Conservation (phyloP, 2,888 invertebrate species). For the Athalia circularis region DNA sequence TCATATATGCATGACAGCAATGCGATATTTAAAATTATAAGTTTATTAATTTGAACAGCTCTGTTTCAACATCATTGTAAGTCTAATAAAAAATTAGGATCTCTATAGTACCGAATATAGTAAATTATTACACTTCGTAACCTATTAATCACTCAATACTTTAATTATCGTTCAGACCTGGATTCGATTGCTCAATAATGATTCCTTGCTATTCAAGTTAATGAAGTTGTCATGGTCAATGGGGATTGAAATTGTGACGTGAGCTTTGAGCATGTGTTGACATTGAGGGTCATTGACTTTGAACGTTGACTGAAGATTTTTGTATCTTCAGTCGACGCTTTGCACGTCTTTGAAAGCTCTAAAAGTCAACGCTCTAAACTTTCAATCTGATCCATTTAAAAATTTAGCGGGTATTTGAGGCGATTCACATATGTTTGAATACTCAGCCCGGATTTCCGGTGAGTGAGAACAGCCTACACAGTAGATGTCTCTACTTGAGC, state of each 20-base stretch:
- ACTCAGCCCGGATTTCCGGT: background rate
- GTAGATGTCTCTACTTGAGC: slow-evolving; percentile 7
- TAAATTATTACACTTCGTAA: too few relatives aligned
- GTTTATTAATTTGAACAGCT: background rate
- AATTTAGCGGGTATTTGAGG: background rate
- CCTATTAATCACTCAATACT: too few relatives aligned
- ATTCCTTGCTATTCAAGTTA: too few relatives aligned
- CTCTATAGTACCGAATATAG: background rate
- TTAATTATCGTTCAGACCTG: too few relatives aligned
- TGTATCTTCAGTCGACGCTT: too few relatives aligned
- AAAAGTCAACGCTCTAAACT: too few relatives aligned
- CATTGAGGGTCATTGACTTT: too few relatives aligned
- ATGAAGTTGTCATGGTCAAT: too few relatives aligned
- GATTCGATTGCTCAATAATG: too few relatives aligned
- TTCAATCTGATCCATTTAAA: background rate
- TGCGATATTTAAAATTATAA: background rate
- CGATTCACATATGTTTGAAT: background rate
- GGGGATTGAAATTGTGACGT: too few relatives aligned
- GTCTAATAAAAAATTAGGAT: slow-evolving; percentile 4
- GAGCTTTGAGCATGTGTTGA: background rate
- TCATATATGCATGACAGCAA: background rate
- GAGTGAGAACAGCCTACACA: background rate
- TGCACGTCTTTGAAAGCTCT: too few relatives aligned
- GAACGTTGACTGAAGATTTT: too few relatives aligned
- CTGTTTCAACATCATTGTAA: slow-evolving; percentile 13